These are phyloP conservation scores for Dicycla oo DNA, from an alignment of 2,888 invertebrate species.

Conservation along the genomic window DNA sequence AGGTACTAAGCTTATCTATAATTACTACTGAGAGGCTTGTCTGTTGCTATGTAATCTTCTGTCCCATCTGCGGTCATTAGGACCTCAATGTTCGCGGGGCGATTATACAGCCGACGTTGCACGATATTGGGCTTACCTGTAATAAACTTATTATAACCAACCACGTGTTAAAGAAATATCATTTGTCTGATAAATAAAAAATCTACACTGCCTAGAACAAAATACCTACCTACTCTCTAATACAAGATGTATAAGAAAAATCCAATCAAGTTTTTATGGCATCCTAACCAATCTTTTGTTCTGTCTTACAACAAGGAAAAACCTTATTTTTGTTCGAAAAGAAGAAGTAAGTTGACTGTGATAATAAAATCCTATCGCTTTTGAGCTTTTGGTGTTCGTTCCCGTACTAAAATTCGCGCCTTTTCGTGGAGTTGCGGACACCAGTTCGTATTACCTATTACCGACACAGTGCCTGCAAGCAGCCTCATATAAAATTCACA, in stretches of 20 bases:
- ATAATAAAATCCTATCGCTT: slow-evolving; percentile 16
- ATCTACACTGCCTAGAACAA: background rate
- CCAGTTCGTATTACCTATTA: no score
- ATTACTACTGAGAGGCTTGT: background rate
- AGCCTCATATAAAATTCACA: background rate
- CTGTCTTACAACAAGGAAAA: background rate
- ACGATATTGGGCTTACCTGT: background rate
- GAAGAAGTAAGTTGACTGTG: background rate
- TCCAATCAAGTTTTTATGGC: background rate
- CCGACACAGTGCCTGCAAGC: background rate
- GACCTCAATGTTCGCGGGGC: background rate
- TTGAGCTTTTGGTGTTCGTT: slow-evolving; percentile 6
- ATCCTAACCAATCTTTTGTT: background rate
- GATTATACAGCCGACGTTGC: background rate
- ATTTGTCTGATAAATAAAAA: background rate
- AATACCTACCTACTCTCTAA: background rate
- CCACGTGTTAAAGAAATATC: background rate
- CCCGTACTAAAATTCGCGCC: no score
- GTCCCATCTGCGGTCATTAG: slow-evolving; percentile 8
- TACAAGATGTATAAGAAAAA: background rate
- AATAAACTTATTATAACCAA: background rate
- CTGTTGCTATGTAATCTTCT: background rate
- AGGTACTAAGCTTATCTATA: slow-evolving; percentile 22
- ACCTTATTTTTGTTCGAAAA: background rate
- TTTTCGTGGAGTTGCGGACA: no score